Conservation (phyloP, 37 sponge, comb jelly and placozoan species). For the Petrosia ficiformis region DNA sequence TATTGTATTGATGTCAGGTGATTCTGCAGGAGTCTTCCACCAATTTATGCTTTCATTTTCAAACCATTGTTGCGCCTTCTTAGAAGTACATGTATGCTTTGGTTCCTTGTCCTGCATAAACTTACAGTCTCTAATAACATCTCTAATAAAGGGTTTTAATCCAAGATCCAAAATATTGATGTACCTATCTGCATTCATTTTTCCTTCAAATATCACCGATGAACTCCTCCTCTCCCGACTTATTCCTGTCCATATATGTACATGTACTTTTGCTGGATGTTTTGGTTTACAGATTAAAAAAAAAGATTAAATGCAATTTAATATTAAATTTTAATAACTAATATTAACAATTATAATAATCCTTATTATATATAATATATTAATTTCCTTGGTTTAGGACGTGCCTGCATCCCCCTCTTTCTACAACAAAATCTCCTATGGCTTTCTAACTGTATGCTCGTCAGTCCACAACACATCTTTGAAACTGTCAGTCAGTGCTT, state of each 20-base stretch:
- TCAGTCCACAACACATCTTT: neutral
- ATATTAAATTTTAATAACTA: neutral
- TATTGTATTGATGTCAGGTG: no score
- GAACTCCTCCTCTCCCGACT: neutral
- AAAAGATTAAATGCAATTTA: neutral
- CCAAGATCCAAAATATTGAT: no score
- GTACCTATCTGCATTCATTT: neutral
- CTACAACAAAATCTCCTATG: neutral
- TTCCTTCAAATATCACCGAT: neutral
- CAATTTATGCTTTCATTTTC: no score
- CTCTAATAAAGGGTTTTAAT: no score
- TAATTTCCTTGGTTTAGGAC: neutral
- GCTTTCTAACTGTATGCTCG: neutral
- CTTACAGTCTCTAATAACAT: no score
- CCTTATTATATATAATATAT: no score
- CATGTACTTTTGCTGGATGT: neutral
- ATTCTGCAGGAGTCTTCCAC: no score
- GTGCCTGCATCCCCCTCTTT: neutral
- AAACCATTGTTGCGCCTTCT: no score
- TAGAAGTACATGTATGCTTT: no score
- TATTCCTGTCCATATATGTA: neutral
- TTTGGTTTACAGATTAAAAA: neutral
- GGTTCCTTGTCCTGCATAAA: no score
- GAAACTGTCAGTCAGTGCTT: neutral
- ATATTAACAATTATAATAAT: neutral